A percentile compares a stretch with the other conserved stretches of the same genome.
These are phyloP conservation scores for Prietella phreatophila DNA, from an alignment of 2,113 vertebrate genomes.

Conservation along the genomic window DNA sequence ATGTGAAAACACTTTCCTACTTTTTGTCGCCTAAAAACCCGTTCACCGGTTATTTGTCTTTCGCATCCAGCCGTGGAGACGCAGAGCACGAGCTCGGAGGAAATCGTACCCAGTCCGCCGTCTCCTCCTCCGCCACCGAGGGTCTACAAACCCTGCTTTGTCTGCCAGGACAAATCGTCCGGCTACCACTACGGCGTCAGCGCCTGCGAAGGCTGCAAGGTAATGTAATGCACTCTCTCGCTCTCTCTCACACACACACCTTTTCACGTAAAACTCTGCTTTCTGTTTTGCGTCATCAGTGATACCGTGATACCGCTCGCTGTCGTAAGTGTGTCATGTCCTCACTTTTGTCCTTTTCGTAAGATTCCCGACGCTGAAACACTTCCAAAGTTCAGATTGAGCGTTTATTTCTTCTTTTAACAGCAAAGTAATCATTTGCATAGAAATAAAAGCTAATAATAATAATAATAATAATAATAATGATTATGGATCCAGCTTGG, in stretches of 20 bases:
- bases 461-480: no score
- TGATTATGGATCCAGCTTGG: no score
- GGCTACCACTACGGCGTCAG: conserved; percentile 98
- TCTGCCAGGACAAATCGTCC: conserved; percentile 97
- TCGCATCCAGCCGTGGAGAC: conserved; percentile 85
- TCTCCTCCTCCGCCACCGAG: conserved; percentile 92
- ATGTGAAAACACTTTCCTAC: not conserved
- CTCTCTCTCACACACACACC: not conserved
- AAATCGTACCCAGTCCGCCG: conserved; percentile 94
- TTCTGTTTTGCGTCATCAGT: not conserved
- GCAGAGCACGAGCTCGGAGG: conserved; percentile 96
- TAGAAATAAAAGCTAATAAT: no score
- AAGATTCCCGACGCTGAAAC: no score
- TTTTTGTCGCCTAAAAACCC: not conserved
- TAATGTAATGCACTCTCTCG: conserved; percentile 64
- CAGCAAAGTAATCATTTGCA: no score
- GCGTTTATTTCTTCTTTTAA: no score
- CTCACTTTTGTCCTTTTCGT: no score
- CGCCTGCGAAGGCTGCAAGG: conserved; percentile 98
- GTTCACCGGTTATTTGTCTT: not conserved
- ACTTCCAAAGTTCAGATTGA: no score
- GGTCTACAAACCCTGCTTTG: conserved; percentile 97
- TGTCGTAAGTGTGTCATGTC: no score
- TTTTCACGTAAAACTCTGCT: not conserved
- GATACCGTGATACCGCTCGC: not conserved